Evolutionary conservation across 2,113 vertebrate genomes (phyloP).

Genomic region (Apodemus speciosus): DNA sequence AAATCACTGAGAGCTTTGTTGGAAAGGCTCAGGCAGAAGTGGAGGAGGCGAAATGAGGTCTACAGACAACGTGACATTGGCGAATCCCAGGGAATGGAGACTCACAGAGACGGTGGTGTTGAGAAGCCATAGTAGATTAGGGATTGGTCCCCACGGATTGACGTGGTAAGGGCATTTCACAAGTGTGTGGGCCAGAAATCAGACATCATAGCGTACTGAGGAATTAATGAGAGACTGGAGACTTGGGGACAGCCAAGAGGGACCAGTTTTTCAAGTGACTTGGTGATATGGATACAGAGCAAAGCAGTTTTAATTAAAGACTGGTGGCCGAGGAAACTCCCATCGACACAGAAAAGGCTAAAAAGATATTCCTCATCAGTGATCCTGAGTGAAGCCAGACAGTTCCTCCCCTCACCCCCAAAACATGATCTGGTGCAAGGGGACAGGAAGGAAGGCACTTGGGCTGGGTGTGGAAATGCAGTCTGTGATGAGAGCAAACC

Average conservation of each 20-base stretch:
- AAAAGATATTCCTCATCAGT: neutral
- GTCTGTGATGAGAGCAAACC: neutral
- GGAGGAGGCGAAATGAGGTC: neutral
- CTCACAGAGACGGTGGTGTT: neutral
- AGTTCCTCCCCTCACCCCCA: neutral
- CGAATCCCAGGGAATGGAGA: neutral
- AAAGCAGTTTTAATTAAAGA: slow-evolving; percentile 3
- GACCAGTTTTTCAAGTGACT: slow-evolving; percentile 21
- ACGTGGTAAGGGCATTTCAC: neutral
- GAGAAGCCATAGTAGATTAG: neutral
- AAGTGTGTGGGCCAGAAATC: neutral
- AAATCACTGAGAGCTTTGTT: neutral
- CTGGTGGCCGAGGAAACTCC: neutral
- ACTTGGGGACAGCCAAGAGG: neutral
- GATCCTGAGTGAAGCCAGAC: neutral
- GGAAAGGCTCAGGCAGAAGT: neutral
- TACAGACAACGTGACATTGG: neutral
- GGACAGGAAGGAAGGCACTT: neutral
- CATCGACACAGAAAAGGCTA: neutral
- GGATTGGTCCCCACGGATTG: neutral
- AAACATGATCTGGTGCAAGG: neutral
- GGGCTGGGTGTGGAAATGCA: neutral
- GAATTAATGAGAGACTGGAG: neutral
- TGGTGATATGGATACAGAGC: slow-evolving; percentile 10
- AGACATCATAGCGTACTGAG: neutral